Conservation (phyloP, 2,888 invertebrate genomes). For the Eilema depressum region DNA sequence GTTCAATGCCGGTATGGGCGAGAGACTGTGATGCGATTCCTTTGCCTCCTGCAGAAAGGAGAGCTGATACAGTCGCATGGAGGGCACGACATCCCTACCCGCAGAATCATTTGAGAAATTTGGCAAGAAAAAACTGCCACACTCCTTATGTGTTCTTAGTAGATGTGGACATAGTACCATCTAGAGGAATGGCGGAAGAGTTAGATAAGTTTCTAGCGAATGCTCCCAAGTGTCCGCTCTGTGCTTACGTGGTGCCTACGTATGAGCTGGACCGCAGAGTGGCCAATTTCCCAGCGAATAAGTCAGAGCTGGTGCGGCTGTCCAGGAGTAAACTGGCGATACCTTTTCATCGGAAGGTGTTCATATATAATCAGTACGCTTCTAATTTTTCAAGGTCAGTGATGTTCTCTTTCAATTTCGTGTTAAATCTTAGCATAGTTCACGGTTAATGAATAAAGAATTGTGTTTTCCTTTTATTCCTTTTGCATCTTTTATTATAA, state of each 20-base stretch:
- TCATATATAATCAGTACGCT: slow-evolving; percentile 96
- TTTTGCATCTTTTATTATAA: no score
- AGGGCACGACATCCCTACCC: slow-evolving; percentile 93
- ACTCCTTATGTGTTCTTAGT: slow-evolving; percentile 93
- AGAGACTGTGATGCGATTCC: slow-evolving; percentile 91
- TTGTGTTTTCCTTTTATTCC: no score
- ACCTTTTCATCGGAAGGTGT: slow-evolving; percentile 96
- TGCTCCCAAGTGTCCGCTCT: slow-evolving; percentile 88
- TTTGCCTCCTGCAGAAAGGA: slow-evolving; percentile 87
- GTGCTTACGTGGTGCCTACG: slow-evolving; percentile 96
- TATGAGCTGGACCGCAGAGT: slow-evolving; percentile 94
- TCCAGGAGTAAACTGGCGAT: slow-evolving; percentile 93
- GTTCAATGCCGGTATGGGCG: slow-evolving; percentile 85
- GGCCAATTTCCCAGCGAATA: slow-evolving; percentile 91
- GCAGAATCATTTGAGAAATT: slow-evolving; percentile 95
- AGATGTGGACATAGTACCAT: slow-evolving; percentile 96
- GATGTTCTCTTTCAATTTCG: neutral
- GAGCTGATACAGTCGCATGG: slow-evolving; percentile 90
- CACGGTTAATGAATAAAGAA: no score
- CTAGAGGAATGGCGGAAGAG: slow-evolving; percentile 89
- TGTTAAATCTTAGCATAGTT: neutral
- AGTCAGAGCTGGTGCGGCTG: slow-evolving; percentile 91
- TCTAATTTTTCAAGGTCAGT: slow-evolving; percentile 95
- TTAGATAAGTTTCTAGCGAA: slow-evolving; percentile 90
- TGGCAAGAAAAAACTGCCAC: slow-evolving; percentile 95